Base-by-base conservation (phyloP, 1,140 invertebrate genomes). In the Calephelis virginiensis region DNA sequence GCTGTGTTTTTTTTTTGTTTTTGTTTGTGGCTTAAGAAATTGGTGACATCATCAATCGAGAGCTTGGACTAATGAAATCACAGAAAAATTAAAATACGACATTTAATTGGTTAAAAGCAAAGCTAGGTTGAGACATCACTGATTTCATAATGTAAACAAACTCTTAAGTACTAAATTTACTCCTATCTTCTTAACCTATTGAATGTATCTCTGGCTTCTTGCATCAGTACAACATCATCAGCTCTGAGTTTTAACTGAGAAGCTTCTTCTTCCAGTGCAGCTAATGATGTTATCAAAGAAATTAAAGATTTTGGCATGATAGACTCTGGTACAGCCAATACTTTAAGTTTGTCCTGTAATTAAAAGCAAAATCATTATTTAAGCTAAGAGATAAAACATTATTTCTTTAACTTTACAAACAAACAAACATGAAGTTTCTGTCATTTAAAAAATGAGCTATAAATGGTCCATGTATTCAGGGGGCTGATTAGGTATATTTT, bases 161-260 rank as follows among this genome's bases (percentile, higher is more conserved):
- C 10, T 46, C 45, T 3, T 10, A 48, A n/a, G 3, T 48, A 11
- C 5, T 48, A 10, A 48, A 1, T 6, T 28, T 38, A 45, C 12
- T 13, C 45, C 13, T 37, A 83, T 78, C 76, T 78, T 46, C 78
- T 67, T 28, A 86, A 66, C 28, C 76, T 76, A 17, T 68, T 75
- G 28, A 91, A 76, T 0, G 80, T 80, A 11, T 85, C 75, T 43
- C 84, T 78, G 0, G 83, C 84, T 37, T 85, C 73, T 40, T 74
- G 82, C 1, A 81, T 76, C 1, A 90, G 68, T 0, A 70, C 69
- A 0, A 89, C 77, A 40, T 92, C 88, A 61, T 91, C 85, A 28
- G 88, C 85, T 8, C 71, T 69, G 12, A 75, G 75, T 37, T 82
- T 79, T 12, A 89, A 65, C 0, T 60, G 10, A 4, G 71, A 64